Percentiles rank a stretch among this genome's conserved stretches.
Conservation (phyloP, 2,113 vertebrate species). For the Origma solitaria region DNA sequence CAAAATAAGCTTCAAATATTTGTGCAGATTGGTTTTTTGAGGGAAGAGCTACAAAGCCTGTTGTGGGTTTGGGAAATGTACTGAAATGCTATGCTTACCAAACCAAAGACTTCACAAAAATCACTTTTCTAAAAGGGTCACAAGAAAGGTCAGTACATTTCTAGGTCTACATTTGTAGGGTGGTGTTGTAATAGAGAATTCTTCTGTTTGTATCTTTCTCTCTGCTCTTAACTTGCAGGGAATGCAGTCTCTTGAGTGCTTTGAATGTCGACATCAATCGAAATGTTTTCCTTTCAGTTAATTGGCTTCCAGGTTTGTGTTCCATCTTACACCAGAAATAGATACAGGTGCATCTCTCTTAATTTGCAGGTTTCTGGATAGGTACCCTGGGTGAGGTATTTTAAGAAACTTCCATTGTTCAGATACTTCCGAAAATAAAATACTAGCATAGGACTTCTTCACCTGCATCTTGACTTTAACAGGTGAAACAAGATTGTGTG, state of each 20-base stretch:
- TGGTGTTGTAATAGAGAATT: neutral
- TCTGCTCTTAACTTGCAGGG: neutral
- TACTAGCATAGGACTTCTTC: neutral
- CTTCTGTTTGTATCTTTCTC: neutral
- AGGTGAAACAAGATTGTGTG: neutral
- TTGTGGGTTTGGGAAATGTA: neutral
- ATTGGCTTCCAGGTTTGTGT: neutral
- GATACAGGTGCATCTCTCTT: neutral
- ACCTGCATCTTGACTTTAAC: neutral
- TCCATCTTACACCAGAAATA: neutral
- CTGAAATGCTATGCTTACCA: neutral
- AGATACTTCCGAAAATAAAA: neutral
- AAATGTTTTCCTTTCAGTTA: conserved; percentile 25
- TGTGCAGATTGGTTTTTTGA: neutral
- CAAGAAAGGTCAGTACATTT: conserved; percentile 44
- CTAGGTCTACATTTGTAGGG: neutral
- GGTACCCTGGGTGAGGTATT: neutral
- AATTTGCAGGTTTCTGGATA: neutral
- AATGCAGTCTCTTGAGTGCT: conserved; percentile 12
- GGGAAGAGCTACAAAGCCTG: neutral
- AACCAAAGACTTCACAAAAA: neutral
- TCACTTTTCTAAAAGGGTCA: conserved; percentile 12
- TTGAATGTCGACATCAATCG: neutral
- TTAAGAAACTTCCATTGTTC: neutral
- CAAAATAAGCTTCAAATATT: neutral